Base-by-base conservation (phyloP, 2,888 invertebrate species). In the Cryptus armator region DNA sequence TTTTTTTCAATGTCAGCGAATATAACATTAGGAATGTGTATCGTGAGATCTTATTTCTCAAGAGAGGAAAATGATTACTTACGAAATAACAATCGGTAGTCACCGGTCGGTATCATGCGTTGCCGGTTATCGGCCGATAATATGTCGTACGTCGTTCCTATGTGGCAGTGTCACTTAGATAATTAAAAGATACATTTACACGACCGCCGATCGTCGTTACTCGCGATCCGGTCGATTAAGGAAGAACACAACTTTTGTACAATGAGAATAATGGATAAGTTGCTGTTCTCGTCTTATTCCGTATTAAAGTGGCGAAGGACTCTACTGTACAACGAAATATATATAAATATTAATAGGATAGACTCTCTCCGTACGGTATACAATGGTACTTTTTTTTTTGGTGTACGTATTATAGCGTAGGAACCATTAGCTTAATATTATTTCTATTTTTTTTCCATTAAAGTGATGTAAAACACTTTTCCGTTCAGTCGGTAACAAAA, bases 1-100 rank as follows among this genome's bases (percentile, higher is more conserved):
- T 37, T 37, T 37, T 9, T 59, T 66, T 37, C 59, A 74, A 53
- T 46, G 19, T 83, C 62, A 48, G 19, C 12, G 46, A 71, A 46
- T 48, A 75, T 44, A 62, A 59, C 51, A 37, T 37, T 56, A 74
- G 84, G 84, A 84, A 84, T 84, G 84, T 84, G 84, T 84, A 81
- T 76, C 44, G 59, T 81, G 75, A 83, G 70, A 79, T 75, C 62
- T 79, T 9, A 70, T 67, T 44, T 56, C 37, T 68, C n/a, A 16
- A n/a, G 19, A 10, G 37, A 68, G 19, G 16, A 24, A 24, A 67
- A 43, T 67, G 44, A 19, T 44, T 44, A 44, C 44, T 67, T 67
- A 67, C 24, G 43, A 56, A 56, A 67, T 0, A 56, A 46, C 56
- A 43, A 24, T 46, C 44, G 44, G 19, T 37, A 9, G 56, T 24